These are phyloP conservation scores for Pterocles gutturalis DNA, from an alignment of 2,113 vertebrate genomes.

Conservation along the genomic window DNA sequence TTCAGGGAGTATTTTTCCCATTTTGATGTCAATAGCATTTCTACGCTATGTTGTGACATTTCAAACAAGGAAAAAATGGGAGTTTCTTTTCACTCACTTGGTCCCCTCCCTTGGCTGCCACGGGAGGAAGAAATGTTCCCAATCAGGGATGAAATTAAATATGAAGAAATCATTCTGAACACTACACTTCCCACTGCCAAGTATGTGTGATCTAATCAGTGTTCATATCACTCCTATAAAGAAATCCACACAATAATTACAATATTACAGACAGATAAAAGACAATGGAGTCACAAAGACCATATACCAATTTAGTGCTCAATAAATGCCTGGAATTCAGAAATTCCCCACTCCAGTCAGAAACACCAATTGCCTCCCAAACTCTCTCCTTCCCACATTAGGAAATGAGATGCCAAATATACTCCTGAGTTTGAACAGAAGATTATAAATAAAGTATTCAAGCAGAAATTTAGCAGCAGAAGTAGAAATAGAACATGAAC, in stretches of 20 bases:
- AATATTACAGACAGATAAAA: background rate
- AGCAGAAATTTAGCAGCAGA: background rate
- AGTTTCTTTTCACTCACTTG: background rate
- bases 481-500: background rate
- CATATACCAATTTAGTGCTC: background rate
- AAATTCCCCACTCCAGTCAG: background rate
- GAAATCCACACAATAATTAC: background rate
- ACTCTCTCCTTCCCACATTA: background rate
- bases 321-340: background rate
- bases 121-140: background rate
- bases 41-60: background rate
- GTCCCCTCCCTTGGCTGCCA: background rate
- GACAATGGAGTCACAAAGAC: background rate
- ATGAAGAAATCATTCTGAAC: background rate
- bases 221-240: background rate
- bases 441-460: background rate
- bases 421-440: background rate
- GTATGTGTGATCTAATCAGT: background rate
- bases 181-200: background rate
- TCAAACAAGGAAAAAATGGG: background rate
- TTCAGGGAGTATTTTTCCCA: background rate
- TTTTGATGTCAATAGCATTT: background rate
- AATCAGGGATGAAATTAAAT: background rate
- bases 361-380: background rate
- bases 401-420: background rate